Conservation (phyloP, 1,140 invertebrate genomes). For the Gonioctena quinquepunctata region DNA sequence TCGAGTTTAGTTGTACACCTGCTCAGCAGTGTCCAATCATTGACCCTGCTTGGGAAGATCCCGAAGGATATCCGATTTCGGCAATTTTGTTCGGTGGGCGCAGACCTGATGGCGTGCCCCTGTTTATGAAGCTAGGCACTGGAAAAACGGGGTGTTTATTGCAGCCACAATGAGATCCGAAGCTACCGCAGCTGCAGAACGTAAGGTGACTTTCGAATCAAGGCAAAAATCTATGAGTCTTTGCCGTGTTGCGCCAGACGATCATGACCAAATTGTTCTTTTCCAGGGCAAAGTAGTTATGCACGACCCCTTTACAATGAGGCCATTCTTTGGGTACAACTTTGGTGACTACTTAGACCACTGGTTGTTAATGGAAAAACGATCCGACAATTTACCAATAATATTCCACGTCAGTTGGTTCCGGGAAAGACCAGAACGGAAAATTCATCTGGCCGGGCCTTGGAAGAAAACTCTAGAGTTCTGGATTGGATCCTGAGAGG, state of each 20-base stretch:
- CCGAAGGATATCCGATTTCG: conserved; percentile 90
- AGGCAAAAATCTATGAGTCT: too few species aligned
- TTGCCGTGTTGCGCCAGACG: too few species aligned
- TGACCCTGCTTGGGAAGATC: conserved; percentile 83
- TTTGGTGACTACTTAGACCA: conserved; percentile 95
- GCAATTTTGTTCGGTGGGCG: conserved; percentile 97
- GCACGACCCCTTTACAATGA: conserved; percentile 99
- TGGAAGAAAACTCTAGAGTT: conserved; percentile 93
- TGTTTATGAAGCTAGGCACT: conserved; percentile 89
- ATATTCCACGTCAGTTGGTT: conserved; percentile 99
- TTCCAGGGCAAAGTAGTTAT: conserved; percentile 86
- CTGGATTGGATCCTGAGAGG: conserved; percentile 92
- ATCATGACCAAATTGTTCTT: too few species aligned
- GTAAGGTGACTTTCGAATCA: conserved; percentile 79
- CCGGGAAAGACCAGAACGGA: conserved; percentile 77
- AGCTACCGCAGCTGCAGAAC: conserved; percentile 96
- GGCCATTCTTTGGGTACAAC: conserved; percentile 99
- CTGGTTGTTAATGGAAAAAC: conserved; percentile 86
- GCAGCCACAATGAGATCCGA: conserved; percentile 96
- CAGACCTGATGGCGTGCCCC: conserved; percentile 88
- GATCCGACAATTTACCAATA: conserved; percentile 74
- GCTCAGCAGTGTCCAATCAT: conserved; percentile 94
- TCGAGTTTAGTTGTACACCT: conserved; percentile 91
- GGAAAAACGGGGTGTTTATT: conserved; percentile 96
- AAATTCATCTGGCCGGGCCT: conserved; percentile 98